These are phyloP conservation scores for Pocillopora grandis DNA, from an alignment of 92 coral and sea anemone species.

Conservation along the genomic window DNA sequence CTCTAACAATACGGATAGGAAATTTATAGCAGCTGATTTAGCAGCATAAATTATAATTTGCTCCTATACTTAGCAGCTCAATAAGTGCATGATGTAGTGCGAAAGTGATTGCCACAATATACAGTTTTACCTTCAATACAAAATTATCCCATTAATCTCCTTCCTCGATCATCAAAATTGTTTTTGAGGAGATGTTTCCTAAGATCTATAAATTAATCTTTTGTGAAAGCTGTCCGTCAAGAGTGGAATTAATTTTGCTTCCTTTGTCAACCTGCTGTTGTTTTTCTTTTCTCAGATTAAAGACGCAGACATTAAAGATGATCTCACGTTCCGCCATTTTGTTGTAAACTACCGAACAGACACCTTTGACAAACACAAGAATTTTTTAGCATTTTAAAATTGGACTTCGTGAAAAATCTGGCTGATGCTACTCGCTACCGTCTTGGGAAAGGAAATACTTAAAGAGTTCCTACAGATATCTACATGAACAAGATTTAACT, in stretches of 20 bases:
- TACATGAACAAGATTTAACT: not conserved
- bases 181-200: not conserved
- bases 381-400: not conserved
- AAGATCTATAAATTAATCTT: conserved; percentile 1
- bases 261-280: conserved; percentile 1
- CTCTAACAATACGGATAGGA: too few species aligned
- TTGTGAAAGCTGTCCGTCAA: conserved; percentile 5
- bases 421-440: not conserved
- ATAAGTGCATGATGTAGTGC: too few species aligned
- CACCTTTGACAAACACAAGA: conserved; percentile 3
- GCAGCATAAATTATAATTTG: too few species aligned
- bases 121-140: not conserved
- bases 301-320: not conserved
- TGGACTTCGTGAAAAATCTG: too few species aligned
- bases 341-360: not conserved
- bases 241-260: conserved; percentile 16
- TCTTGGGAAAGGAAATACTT: not conserved
- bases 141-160: conserved; percentile 7
- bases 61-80: too few species aligned
- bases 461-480: not conserved
- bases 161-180: conserved; percentile 4
- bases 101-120: too few species aligned
- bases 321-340: conserved; percentile 5
- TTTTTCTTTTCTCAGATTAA: conserved; percentile 13
- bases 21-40: too few species aligned